A percentile compares a stretch with the other conserved stretches of the same genome.
These are phyloP conservation scores for Oryzias dopingdopingensis DNA, from an alignment of 2,797 vertebrate genomes.

Conservation along the genomic window DNA sequence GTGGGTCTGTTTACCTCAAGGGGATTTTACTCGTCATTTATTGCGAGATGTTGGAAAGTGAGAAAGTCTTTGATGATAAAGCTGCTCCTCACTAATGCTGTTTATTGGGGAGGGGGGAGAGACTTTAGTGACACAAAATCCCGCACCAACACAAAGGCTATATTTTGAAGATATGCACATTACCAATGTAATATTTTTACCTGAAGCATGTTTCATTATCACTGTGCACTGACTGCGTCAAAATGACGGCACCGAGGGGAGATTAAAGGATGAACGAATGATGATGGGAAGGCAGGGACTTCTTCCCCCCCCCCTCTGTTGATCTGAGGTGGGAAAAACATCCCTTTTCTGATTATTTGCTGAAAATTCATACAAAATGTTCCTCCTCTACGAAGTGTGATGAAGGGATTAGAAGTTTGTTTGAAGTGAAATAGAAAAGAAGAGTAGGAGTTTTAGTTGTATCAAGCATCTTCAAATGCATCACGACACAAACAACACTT, in stretches of 20 bases:
- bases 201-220: slow-evolving; percentile 31
- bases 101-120: slow-evolving; percentile 38
- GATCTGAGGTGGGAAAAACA: slow-evolving; percentile 5
- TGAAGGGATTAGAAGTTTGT: slow-evolving; percentile 25
- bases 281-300: slow-evolving; percentile 17
- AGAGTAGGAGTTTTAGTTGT: slow-evolving; percentile 11
- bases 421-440: slow-evolving; percentile 23
- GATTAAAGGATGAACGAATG: slow-evolving; percentile 25
- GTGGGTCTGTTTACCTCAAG: slow-evolving; percentile 48
- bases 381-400: slow-evolving; percentile 6
- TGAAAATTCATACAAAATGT: slow-evolving; percentile 15
- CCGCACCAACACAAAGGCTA: slow-evolving; percentile 10
- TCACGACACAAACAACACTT: slow-evolving; percentile 19
- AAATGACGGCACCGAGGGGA: slow-evolving; percentile 9
- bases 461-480: slow-evolving; percentile 13
- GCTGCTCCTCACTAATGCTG: slow-evolving; percentile 42
- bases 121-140: slow-evolving; percentile 25
- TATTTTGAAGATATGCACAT: slow-evolving; percentile 31
- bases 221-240: slow-evolving; percentile 22
- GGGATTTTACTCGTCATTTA: slow-evolving; percentile 61
- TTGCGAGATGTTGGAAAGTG: slow-evolving; percentile 30
- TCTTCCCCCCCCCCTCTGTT: slow-evolving; percentile 7
- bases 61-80: slow-evolving; percentile 58
- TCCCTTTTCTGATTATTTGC: slow-evolving; percentile 22
- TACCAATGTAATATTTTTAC: slow-evolving; percentile 31